These are phyloP conservation scores for Astreopora myriophthalma DNA, from an alignment of 64 coral and sea anemone genomes.

Conservation along the genomic window DNA sequence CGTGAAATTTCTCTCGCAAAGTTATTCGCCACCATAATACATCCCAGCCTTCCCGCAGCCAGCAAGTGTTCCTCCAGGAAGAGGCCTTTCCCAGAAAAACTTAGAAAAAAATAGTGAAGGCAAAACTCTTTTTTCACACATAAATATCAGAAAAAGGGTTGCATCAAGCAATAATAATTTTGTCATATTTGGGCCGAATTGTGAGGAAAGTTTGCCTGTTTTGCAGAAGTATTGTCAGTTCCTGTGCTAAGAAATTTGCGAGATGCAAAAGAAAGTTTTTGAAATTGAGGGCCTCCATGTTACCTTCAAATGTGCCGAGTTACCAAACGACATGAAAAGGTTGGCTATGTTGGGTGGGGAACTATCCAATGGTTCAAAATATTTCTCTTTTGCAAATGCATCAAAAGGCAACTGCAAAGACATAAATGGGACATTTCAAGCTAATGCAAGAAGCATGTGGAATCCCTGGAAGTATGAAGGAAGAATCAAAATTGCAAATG, in stretches of 20 bases:
- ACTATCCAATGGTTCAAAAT: conserved; percentile 51
- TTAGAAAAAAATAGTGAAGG: too few relatives aligned
- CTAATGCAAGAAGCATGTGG: conserved; percentile 44
- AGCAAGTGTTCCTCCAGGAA: too few relatives aligned
- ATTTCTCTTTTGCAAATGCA: conserved; percentile 85
- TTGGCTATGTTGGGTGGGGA: conserved; percentile 63
- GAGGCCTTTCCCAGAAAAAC: too few relatives aligned
- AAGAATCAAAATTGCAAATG: conserved; percentile 54
- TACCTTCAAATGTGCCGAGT: conserved; percentile 49
- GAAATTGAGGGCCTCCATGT: conserved; percentile 33
- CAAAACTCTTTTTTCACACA: too few relatives aligned
- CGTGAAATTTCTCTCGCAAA: too few relatives aligned
- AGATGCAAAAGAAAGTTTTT: conserved; percentile 39
- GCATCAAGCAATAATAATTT: conserved; percentile 75
- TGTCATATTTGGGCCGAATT: conserved; percentile 83
- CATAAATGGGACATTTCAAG: conserved; percentile 72
- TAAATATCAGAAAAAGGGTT: conserved; percentile 85
- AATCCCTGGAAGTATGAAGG: conserved; percentile 75
- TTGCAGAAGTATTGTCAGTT: conserved; percentile 73
- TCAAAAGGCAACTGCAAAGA: conserved; percentile 9
- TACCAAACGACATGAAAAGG: conserved; percentile 88
- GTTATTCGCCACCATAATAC: too few relatives aligned
- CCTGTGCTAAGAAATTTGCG: conserved; percentile 54
- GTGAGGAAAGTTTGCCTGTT: conserved; percentile 76
- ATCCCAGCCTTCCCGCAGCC: too few relatives aligned